Conservation (phyloP, 2,113 vertebrate species). For the Neofelis nebulosa region DNA sequence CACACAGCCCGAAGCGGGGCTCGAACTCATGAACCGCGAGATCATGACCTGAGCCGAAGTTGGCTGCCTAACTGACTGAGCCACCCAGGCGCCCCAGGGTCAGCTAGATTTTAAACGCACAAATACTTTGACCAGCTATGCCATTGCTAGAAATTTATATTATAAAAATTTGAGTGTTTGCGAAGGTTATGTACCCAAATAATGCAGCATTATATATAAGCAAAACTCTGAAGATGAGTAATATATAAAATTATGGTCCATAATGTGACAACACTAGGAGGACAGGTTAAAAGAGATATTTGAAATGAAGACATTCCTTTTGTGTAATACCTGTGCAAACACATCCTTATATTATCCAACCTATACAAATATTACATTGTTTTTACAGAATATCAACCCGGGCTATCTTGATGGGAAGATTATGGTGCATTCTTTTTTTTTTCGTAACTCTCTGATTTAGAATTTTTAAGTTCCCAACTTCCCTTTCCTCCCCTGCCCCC, state of each 20-base stretch:
- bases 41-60: too few relatives aligned
- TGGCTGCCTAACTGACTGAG: too few relatives aligned
- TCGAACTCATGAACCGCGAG: too few relatives aligned
- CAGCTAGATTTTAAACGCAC: conserved; percentile 4
- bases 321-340: neutral
- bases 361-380: neutral
- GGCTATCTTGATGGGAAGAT: neutral
- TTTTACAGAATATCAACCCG: conserved; percentile 2
- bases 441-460: conserved; percentile 34
- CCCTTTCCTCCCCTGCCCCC: neutral
- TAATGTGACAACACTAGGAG: neutral
- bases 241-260: neutral
- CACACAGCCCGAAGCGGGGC: too few relatives aligned
- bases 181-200: neutral
- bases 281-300: neutral
- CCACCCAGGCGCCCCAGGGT: neutral
- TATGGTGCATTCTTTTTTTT: neutral
- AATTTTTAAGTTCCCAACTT: conserved; percentile 38
- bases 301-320: neutral
- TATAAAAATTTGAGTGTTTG: neutral
- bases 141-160: neutral
- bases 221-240: conserved; percentile 25
- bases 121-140: neutral
- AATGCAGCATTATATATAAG: neutral
- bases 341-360: neutral